Percentiles rank a stretch among this genome's conserved stretches.
Conservation (phyloP, 2,797 vertebrate species). For the Rhinichthys osculus region DNA sequence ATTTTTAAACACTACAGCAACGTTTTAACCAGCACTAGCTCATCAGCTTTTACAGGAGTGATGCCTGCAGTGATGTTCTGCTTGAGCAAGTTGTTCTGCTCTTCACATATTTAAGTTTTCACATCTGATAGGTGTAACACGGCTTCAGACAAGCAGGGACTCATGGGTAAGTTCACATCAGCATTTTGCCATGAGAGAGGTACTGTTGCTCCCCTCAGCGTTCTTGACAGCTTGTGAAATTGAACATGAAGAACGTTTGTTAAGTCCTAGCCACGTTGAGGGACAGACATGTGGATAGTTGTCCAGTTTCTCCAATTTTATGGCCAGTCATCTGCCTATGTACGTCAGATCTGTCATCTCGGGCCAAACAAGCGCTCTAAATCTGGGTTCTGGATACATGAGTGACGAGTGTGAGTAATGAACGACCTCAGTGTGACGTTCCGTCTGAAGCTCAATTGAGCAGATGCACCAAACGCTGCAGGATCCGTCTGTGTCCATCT, state of each 20-base stretch:
- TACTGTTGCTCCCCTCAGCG: constrained; percentile 64
- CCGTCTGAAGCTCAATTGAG: constrained; percentile 68
- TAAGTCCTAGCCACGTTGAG: neutral
- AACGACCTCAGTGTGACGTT: constrained; percentile 70
- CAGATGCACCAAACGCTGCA: constrained; percentile 68
- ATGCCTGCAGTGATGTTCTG: neutral
- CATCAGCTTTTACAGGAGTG: constrained; percentile 1
- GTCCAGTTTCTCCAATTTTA: constrained; percentile 53
- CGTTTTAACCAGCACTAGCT: neutral
- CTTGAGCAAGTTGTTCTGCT: neutral
- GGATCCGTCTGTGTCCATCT: constrained; percentile 83
- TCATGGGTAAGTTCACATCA: constrained; percentile 57
- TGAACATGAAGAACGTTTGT: neutral
- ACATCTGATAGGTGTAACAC: neutral
- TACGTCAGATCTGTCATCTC: constrained; percentile 67
- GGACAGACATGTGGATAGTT: neutral
- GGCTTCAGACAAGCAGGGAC: constrained; percentile 46
- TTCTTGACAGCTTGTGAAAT: constrained; percentile 53
- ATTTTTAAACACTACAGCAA: neutral
- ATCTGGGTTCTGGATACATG: constrained; percentile 66
- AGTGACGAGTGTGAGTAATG: constrained; percentile 59
- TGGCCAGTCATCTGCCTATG: constrained; percentile 61
- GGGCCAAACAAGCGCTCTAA: constrained; percentile 67
- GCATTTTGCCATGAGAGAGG: constrained; percentile 50
- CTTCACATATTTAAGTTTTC: neutral